Evolutionary conservation across 2,888 invertebrate species (phyloP).

Genomic region (Piscicola geometra): DNA sequence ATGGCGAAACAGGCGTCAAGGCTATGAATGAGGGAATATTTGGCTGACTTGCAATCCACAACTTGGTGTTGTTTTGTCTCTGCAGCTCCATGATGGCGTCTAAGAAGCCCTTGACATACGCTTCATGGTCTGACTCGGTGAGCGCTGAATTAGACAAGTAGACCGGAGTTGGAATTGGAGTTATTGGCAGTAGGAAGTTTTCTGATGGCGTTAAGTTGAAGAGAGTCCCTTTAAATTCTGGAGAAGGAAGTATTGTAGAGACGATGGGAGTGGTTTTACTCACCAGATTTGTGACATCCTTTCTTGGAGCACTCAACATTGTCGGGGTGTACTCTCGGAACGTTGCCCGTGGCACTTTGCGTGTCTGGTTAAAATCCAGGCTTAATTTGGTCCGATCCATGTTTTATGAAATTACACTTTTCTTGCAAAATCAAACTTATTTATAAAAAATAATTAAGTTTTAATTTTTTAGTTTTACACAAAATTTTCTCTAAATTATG

Average conservation of each 20-base stretch:
- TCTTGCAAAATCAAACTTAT: constrained; percentile 1
- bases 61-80: constrained; percentile 38
- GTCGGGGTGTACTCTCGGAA: constrained; percentile 10
- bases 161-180: constrained; percentile 32
- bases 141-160: constrained; percentile 23
- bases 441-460: background rate
- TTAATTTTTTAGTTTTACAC: background rate
- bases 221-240: constrained; percentile 20
- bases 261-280: constrained; percentile 13
- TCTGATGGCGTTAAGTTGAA: constrained; percentile 13
- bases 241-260: constrained; percentile 27
- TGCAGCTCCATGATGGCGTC: constrained; percentile 78
- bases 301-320: background rate
- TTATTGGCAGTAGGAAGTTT: constrained; percentile 23
- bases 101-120: constrained; percentile 56
- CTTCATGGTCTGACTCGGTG: constrained; percentile 63
- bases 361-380: constrained; percentile 26
- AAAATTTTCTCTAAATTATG: background rate
- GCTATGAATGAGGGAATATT: constrained; percentile 32
- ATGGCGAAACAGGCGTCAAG: constrained; percentile 61
- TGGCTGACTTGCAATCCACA: constrained; percentile 62
- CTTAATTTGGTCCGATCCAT: constrained; percentile 34
- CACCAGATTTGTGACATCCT: background rate
- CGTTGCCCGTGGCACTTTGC: constrained; percentile 22
- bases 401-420: no score